Evolutionary conservation across 2,888 invertebrate genomes (phyloP).

Genomic region (Serripes groenlandicus): DNA sequence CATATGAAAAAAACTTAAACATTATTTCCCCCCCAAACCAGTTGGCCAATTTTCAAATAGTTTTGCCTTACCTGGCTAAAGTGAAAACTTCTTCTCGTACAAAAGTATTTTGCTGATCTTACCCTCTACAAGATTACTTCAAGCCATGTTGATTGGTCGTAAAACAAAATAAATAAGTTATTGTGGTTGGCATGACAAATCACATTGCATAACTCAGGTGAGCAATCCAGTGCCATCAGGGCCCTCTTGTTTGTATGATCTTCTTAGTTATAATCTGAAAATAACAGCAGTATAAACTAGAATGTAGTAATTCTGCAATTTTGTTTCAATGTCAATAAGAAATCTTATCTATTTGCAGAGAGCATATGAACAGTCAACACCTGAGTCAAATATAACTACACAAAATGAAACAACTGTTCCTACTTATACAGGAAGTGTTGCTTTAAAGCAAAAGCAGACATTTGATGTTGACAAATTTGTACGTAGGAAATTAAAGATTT

Average conservation of each 20-base stretch:
- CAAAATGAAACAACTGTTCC: neutral
- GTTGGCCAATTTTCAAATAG: too few relatives aligned
- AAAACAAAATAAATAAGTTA: too few relatives aligned
- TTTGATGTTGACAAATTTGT: constrained; percentile 50
- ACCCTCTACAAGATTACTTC: too few relatives aligned
- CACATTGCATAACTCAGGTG: too few relatives aligned
- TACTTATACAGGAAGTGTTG: neutral
- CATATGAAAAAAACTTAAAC: neutral
- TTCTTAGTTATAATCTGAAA: neutral
- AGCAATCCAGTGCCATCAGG: too few relatives aligned
- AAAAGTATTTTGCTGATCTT: too few relatives aligned
- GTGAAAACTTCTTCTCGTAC: too few relatives aligned
- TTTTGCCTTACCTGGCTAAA: too few relatives aligned
- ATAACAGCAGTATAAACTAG: neutral
- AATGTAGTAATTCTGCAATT: neutral
- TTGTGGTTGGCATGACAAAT: too few relatives aligned
- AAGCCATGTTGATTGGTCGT: too few relatives aligned
- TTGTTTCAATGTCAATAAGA: neutral
- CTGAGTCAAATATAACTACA: neutral
- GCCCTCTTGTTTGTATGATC: neutral
- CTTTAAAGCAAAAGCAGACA: constrained; percentile 23
- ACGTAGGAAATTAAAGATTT: constrained; percentile 74
- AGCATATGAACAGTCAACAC: neutral
- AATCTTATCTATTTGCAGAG: neutral
- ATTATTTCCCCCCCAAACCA: neutral